Evolutionary conservation across 92 coral and sea anemone genomes (phyloP), one percentile per base, ranked within the genome.

Genomic region (Epizoanthus rinbou): DNA sequence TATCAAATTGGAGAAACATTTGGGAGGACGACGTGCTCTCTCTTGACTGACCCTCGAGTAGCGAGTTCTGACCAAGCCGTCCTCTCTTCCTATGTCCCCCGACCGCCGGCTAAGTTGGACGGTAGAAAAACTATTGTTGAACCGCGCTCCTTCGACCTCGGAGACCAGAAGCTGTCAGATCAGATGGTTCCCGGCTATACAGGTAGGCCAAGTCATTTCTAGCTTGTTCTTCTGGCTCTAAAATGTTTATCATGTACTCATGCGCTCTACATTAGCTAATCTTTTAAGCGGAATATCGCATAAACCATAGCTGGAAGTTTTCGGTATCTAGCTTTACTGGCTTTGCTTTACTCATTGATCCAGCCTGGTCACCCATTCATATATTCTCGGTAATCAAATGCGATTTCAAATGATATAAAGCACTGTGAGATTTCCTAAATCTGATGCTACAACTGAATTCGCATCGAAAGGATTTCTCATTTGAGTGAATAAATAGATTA

Each of bases 141-240:
- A 10, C 85, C 91, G 19, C 90, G 98, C 17, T 87, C 94, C n/a
- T 75, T 87, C 57, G 94, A 92, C 69, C 98, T 95, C 47, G 98
- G 98, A 39, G 98, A 95, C 80, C 95, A 93, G 75, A 95, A 95
- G 72, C 89, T 95, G 9, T 83, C 87, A 31, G 98, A 91, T 43
- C 90, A 90, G 71, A 95, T 95, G 98, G 98, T 95, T 1, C 98
- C 98, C 3, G 97, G 97, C n/a, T 95, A 95, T 50, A 95, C 98
- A 1, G 98, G 98, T 95, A 89, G 54, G 54, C 15, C 15, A 50
- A 50, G 54, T 9, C 15, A 50, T 43, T 45, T 39, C 28, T 71
- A 31, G 71, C 31, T 21, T 10, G 18, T 24, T 31, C 31, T 74
- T 17, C 11, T 0, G 31, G 31, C 53, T 17, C 16, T 8, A 17